A percentile compares a stretch with the other conserved stretches of the same genome.
Conservation (phyloP, 64 coral and sea anemone genomes). For the Catalaphyllia jardinei region DNA sequence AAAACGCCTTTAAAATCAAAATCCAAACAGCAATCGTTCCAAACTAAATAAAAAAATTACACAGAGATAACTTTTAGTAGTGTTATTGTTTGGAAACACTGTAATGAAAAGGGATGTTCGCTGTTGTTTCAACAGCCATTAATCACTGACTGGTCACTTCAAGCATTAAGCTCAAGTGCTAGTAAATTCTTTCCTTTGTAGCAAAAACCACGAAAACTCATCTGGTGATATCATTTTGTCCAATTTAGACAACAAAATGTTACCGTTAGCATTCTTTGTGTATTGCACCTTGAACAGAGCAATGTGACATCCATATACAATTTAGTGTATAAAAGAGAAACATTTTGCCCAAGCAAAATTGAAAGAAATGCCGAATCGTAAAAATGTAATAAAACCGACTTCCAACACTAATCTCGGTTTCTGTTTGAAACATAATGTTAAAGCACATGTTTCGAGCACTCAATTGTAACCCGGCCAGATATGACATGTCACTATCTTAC, state of each 20-base stretch:
- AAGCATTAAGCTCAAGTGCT: not conserved
- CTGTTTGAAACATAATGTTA: no score
- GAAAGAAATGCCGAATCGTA: no score
- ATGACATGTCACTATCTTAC: not conserved
- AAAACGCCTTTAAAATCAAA: not conserved
- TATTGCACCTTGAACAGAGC: not conserved
- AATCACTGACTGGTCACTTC: not conserved
- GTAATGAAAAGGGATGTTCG: not conserved
- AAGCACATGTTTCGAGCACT: not conserved
- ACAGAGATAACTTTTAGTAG: not conserved
- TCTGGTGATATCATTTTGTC: not conserved
- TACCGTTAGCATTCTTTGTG: not conserved
- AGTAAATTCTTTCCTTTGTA: not conserved
- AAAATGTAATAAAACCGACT: no score
- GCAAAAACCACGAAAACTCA: not conserved
- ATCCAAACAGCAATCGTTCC: not conserved
- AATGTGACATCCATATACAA: not conserved
- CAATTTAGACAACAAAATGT: not conserved
- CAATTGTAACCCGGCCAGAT: not conserved
- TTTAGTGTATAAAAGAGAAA: no score
- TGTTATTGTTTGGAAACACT: not conserved
- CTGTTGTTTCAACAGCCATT: not conserved
- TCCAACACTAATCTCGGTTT: no score
- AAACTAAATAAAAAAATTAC: conserved; percentile 26
- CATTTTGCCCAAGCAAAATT: no score